These are phyloP conservation scores for Brachionus paranguensis DNA, from an alignment of 1,140 invertebrate species.

Conservation along the genomic window DNA sequence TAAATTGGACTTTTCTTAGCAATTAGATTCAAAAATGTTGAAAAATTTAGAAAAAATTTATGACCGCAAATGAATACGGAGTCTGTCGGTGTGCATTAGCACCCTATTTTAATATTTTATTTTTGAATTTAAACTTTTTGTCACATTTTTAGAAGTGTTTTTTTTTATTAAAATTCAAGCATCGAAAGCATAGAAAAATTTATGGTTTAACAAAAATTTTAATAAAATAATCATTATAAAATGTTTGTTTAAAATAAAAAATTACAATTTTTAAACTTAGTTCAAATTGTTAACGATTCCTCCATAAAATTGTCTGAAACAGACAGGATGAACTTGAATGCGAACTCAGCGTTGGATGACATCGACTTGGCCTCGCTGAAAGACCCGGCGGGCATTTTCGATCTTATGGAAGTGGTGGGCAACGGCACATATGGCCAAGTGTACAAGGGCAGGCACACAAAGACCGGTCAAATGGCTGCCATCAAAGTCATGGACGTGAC, in stretches of 20 bases:
- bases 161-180: not conserved
- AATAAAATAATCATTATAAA: slow-evolving; percentile 10
- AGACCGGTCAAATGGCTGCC: slow-evolving; percentile 95
- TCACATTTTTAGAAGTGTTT: not conserved
- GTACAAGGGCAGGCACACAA: slow-evolving; percentile 98
- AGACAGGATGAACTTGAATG: not conserved
- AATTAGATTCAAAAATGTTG: too few species aligned
- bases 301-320: not conserved
- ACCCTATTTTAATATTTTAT: not conserved
- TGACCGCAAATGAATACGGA: too few species aligned
- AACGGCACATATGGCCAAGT: slow-evolving; percentile 99
- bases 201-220: not conserved
- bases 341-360: not conserved
- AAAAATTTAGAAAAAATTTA: not conserved
- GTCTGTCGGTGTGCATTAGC: too few species aligned
- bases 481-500: slow-evolving; percentile 99
- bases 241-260: slow-evolving; percentile 14
- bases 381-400: slow-evolving; percentile 99
- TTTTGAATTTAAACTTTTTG: not conserved
- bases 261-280: not conserved
- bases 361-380: slow-evolving; percentile 54
- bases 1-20: too few species aligned
- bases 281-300: not conserved
- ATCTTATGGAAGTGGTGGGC: slow-evolving; percentile 98
- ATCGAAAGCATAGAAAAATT: not conserved